A percentile compares a stretch with the other conserved stretches of the same genome.
Conservation (phyloP, 1,140 invertebrate species). For the Oppia nitens region DNA sequence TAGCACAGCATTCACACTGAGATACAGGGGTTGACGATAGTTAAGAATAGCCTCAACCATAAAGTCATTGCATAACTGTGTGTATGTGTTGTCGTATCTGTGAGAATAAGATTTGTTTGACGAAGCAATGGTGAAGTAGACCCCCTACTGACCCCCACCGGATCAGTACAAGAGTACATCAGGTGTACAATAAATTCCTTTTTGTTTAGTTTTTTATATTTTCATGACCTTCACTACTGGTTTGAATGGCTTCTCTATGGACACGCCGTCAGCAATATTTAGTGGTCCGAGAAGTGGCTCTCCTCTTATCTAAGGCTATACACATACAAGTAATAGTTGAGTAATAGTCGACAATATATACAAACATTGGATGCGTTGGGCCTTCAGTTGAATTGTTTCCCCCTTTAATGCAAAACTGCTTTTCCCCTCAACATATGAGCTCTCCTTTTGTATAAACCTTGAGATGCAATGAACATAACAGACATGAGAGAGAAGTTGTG, state of each 20-base stretch:
- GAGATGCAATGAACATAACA: not conserved
- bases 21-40: not conserved
- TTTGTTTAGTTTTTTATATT: not conserved
- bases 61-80: no score
- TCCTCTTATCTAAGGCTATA: not conserved
- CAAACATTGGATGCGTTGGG: not conserved
- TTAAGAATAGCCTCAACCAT: not conserved
- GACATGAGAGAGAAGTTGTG: not conserved
- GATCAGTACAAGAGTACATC: no score
- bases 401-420: not conserved
- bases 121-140: not conserved
- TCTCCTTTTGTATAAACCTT: not conserved
- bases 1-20: no score
- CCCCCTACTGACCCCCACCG: not conserved
- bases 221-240: not conserved
- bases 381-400: not conserved
- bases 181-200: not conserved
- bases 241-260: not conserved
- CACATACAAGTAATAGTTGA: not conserved
- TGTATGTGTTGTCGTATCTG: no score
- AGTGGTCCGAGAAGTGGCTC: not conserved
- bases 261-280: not conserved
- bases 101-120: no score
- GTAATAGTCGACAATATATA: not conserved
- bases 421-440: not conserved